Conservation (phyloP, 2,888 invertebrate genomes). For the Ochropacha duplaris region DNA sequence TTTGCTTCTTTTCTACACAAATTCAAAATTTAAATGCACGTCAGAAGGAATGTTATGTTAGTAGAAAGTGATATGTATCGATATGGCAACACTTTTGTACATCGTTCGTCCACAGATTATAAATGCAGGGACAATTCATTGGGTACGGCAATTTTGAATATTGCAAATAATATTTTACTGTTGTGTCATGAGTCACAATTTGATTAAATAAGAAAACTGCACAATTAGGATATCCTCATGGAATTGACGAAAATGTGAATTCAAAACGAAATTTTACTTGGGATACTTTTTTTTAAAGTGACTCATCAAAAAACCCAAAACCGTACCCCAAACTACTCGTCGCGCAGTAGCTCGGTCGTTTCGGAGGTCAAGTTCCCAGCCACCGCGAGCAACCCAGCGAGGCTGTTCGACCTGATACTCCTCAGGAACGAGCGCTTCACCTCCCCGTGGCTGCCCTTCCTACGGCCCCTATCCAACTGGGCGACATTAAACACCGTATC, state of each 20-base stretch:
- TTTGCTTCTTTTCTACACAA: constrained; percentile 16
- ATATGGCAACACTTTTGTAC: constrained; percentile 74
- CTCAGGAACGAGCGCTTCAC: constrained; percentile 58
- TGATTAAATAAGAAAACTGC: background rate
- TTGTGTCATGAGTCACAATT: constrained; percentile 6
- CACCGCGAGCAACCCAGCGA: constrained; percentile 58
- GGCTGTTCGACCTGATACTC: constrained; percentile 62
- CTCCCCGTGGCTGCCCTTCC: constrained; percentile 51
- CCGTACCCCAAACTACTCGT: constrained; percentile 47
- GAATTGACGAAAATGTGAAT: no score
- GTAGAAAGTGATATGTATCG: constrained; percentile 70
- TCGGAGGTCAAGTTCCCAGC: constrained; percentile 52
- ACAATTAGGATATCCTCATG: background rate
- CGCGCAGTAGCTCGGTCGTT: constrained; percentile 59
- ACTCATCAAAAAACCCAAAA: constrained; percentile 9
- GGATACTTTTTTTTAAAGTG: no score
- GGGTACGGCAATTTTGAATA: constrained; percentile 9
- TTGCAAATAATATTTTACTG: background rate
- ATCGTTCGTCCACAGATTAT: constrained; percentile 25
- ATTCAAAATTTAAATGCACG: constrained; percentile 28
- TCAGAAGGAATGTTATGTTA: constrained; percentile 64
- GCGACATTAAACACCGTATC: constrained; percentile 79
- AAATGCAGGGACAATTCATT: constrained; percentile 4
- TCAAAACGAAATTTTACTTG: no score
- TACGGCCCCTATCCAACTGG: constrained; percentile 22